These are phyloP conservation scores for Carassius gibelio DNA, from an alignment of 2,113 vertebrate genomes.

Conservation along the genomic window DNA sequence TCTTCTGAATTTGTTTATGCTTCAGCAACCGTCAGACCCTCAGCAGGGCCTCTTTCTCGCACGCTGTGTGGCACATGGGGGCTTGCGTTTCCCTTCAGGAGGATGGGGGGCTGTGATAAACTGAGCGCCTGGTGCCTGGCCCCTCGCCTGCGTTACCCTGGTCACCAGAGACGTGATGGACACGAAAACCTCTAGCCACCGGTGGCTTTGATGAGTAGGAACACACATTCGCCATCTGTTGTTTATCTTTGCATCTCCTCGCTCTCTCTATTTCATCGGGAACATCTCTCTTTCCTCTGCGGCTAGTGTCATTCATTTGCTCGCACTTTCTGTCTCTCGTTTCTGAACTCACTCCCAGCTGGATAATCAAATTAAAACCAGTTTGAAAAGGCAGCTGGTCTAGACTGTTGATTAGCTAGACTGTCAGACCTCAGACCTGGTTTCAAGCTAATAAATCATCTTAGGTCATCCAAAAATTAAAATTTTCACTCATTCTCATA, in stretches of 20 bases:
- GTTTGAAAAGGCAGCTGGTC: neutral
- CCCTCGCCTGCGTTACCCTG: conserved; percentile 13
- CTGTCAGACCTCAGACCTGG: neutral
- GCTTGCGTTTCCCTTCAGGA: conserved; percentile 7
- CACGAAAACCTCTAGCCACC: conserved; percentile 13
- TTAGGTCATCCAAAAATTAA: neutral
- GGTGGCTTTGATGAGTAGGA: conserved; percentile 27
- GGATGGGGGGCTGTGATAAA: conserved; percentile 7
- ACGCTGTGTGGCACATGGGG: conserved; percentile 16
- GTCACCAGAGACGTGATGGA: conserved; percentile 41
- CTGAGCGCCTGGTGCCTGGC: neutral
- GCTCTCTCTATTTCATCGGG: conserved; percentile 25
- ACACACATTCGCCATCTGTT: conserved; percentile 53
- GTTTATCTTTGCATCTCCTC: conserved; percentile 44
- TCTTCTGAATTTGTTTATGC: conserved; percentile 38
- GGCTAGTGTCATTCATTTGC: conserved; percentile 6
- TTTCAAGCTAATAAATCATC: neutral
- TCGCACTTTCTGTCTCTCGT: neutral
- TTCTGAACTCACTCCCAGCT: conserved; percentile 15
- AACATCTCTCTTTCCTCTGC: conserved; percentile 3
- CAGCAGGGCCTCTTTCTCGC: conserved; percentile 32
- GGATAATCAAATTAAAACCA: neutral
- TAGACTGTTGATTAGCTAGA: neutral
- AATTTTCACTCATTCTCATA: neutral
- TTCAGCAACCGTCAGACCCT: conserved; percentile 10